Conservation (phyloP, 2,888 invertebrate species). For the Drosophila fungiperda region DNA sequence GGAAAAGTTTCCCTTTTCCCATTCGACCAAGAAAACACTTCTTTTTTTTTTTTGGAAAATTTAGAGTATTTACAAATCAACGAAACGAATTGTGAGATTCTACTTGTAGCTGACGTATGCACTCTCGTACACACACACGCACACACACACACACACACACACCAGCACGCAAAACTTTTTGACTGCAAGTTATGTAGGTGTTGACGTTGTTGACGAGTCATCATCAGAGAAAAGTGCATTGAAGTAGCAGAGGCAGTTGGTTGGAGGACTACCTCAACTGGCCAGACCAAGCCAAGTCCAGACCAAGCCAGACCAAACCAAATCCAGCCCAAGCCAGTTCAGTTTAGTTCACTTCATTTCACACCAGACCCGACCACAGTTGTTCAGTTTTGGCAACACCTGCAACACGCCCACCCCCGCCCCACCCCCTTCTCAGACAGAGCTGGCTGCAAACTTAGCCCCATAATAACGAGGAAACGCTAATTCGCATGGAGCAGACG, state of each 20-base stretch:
- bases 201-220: slow-evolving; percentile 52
- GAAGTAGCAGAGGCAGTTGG: background rate
- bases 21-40: accelerated
- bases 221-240: slow-evolving; percentile 13
- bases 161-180: slow-evolving; percentile 6
- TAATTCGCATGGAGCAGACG: slow-evolving; percentile 71
- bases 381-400: background rate
- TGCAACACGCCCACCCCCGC: background rate
- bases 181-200: slow-evolving; percentile 37
- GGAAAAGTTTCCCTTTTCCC: too few species aligned
- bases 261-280: slow-evolving; percentile 18
- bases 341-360: background rate
- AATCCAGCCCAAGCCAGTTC: too few species aligned
- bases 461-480: slow-evolving; percentile 66
- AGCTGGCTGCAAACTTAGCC: slow-evolving; percentile 16
- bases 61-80: slow-evolving; percentile 23
- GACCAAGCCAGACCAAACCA: background rate
- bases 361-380: background rate
- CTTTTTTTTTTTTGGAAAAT: background rate
- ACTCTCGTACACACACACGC: background rate
- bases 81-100: background rate
- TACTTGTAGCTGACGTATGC: background rate
- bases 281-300: background rate
- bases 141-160: background rate
- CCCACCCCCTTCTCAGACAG: background rate